These are phyloP conservation scores for Onychostoma macrolepis DNA, from an alignment of 2,113 vertebrate genomes.

Conservation along the genomic window DNA sequence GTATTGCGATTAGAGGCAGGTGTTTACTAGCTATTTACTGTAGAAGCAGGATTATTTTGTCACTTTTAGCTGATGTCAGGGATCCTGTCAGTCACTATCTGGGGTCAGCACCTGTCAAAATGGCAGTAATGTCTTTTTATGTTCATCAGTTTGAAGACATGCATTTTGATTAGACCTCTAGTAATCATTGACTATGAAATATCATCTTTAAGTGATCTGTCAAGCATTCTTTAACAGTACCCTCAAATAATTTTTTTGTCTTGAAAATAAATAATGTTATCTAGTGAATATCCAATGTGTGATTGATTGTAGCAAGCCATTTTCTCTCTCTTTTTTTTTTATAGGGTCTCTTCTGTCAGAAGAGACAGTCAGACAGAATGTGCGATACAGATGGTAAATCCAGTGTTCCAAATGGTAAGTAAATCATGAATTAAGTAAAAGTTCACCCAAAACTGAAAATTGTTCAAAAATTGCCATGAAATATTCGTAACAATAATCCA, in stretches of 20 bases:
- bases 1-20: not conserved
- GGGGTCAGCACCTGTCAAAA: slow-evolving; percentile 2
- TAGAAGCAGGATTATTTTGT: not conserved
- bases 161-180: not conserved
- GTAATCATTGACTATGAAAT: not conserved
- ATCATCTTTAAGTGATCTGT: not conserved
- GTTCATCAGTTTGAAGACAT: not conserved
- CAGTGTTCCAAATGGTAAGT: slow-evolving; percentile 69
- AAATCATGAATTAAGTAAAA: not conserved
- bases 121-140: not conserved
- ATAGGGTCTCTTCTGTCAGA: slow-evolving; percentile 63
- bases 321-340: slow-evolving; percentile 23
- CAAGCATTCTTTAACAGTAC: not conserved
- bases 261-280: not conserved
- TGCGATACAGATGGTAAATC: slow-evolving; percentile 70
- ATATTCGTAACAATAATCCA: not conserved
- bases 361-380: slow-evolving; percentile 65
- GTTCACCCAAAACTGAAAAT: not conserved
- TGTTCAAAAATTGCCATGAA: not conserved
- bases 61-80: not conserved
- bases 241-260: not conserved
- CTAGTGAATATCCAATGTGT: not conserved
- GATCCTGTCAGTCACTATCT: slow-evolving; percentile 13
- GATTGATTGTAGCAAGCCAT: not conserved
- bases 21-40: not conserved